Base-by-base conservation (phyloP, 2,113 vertebrate genomes). In the Alligator sinensis region DNA sequence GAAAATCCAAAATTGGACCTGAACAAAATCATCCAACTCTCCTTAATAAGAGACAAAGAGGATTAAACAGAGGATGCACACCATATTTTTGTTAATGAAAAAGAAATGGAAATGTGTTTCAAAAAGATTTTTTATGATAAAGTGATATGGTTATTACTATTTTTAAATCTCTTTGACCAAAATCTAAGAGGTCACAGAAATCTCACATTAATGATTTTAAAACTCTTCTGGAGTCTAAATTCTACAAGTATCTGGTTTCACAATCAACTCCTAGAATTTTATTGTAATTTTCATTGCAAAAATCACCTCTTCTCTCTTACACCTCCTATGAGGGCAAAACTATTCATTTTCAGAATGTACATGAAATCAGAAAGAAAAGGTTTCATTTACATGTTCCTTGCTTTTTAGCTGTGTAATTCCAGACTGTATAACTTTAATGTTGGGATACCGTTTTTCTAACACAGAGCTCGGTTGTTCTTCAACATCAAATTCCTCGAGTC, bases 401-500 rank as follows among this genome's bases (percentile, higher is more conserved):
- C 98, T 98, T 93, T 98, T 95, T 54, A 99, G 92, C 2, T 96
- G 96, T 82, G 97, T 98, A 13, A 99, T 99, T 80, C 94, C 98
- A 80, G 98, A 99, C 47, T 98, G 98, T 93, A 99, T 97, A 78
- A 99, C 98, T 91, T 97, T 98, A 88, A 99, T 98, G 94, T 99
- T 99, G 47, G 99, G 98, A 92, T 98, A 99, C 83, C 97, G 98
- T 58, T 98, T 98, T 96, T 98, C 97, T 94, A 99, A 94, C 6
- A 98, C 72, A 91, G 96, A 98, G 94, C 97, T 97, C 27, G 98
- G 98, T 72, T 97, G 98, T 93, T 99, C 99, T 97, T 99, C 99
- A 9, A 99, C 98, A 84, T 99, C 98, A 97, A 99, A 99, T 88
- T 99, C 99, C 95, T 99, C 99, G 81, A 99, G 95, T 3, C 96